A percentile compares a stretch with the other conserved stretches of the same genome.
These are phyloP conservation scores for Zeuzera pyrina DNA, from an alignment of 2,888 invertebrate species.

Conservation along the genomic window DNA sequence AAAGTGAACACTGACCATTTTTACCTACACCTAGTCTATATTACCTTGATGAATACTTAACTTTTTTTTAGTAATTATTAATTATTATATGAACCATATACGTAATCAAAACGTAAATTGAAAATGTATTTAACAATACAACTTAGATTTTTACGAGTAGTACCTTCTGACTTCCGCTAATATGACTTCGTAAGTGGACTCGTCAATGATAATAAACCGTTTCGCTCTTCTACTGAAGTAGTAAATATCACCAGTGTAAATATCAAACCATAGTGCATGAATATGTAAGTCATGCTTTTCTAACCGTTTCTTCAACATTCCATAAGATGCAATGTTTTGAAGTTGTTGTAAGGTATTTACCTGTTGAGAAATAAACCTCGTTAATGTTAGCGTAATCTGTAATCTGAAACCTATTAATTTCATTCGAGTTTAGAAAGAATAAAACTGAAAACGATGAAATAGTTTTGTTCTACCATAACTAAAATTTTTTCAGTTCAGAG, in stretches of 20 bases:
- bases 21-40: no score
- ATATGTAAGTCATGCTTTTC: constrained; percentile 88
- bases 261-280: constrained; percentile 98
- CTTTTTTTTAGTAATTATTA: no score
- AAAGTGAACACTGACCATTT: no score
- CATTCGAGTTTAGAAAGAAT: no score
- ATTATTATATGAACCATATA: background rate
- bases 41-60: no score
- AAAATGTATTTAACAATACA: background rate
- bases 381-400: no score
- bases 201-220: constrained; percentile 89
- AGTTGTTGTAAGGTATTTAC: constrained; percentile 92
- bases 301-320: constrained; percentile 87
- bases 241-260: constrained; percentile 96
- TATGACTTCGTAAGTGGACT: constrained; percentile 82
- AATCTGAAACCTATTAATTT: no score
- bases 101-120: background rate
- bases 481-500: no score
- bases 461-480: no score
- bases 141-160: constrained; percentile 74
- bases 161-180: constrained; percentile 84
- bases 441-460: no score
- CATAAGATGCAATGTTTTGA: constrained; percentile 94
- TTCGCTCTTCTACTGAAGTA: constrained; percentile 93
- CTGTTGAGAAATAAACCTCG: constrained; percentile 48